Evolutionary conservation across 2,888 invertebrate genomes (phyloP).

Genomic region (Eugnorisma glareosa): DNA sequence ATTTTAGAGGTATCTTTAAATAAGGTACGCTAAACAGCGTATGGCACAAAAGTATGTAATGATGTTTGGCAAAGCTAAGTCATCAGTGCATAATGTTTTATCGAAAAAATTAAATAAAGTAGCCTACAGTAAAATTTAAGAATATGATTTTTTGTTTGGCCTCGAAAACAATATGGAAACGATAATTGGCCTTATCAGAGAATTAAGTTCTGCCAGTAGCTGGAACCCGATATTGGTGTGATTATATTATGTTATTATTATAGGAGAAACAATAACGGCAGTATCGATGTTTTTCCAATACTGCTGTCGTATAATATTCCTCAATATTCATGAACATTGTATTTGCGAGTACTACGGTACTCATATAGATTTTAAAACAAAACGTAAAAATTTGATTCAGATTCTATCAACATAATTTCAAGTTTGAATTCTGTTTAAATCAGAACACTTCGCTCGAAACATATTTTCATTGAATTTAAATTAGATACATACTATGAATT

Average conservation of each 20-base stretch:
- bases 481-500: neutral
- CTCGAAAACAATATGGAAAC: constrained; percentile 17
- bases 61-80: neutral
- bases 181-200: constrained; percentile 17
- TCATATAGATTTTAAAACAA: neutral
- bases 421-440: neutral
- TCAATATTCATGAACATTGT: neutral
- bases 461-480: constrained; percentile 7
- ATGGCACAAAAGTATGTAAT: neutral
- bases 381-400: neutral
- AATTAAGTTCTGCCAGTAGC: constrained; percentile 31
- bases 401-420: neutral
- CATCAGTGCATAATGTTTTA: neutral
- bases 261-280: constrained; percentile 25
- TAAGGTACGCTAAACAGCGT: neutral
- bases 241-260: constrained; percentile 44
- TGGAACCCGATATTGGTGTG: constrained; percentile 11
- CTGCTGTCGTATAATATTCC: constrained; percentile 7
- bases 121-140: neutral
- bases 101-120: neutral
- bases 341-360: too few species aligned
- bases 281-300: constrained; percentile 29
- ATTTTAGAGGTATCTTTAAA: neutral
- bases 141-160: neutral
- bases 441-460: neutral